phyloP scores from a whole-genome alignment of 2,113 vertebrate genomes.

The Seriola dumerili region DNA sequence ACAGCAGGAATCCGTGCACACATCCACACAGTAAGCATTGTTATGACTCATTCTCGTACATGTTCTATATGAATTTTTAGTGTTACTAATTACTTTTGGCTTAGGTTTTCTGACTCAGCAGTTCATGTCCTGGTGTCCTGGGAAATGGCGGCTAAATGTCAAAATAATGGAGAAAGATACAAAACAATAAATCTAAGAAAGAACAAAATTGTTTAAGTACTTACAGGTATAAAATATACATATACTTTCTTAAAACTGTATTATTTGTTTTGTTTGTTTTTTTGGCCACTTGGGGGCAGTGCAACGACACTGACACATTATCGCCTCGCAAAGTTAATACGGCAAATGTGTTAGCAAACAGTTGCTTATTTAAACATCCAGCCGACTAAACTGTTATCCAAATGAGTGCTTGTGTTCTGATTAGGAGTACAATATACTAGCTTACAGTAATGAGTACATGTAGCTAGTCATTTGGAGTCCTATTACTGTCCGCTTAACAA shows the following conservation, averaged over 20 bases:
- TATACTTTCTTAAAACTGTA: not conserved
- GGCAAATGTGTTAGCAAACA: not conserved
- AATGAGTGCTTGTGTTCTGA: no score
- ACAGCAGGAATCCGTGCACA: conserved; percentile 26
- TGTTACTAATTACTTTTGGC: not conserved
- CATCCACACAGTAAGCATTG: not conserved
- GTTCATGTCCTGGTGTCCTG: not conserved
- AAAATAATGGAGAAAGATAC: no score
- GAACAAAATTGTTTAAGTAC: no score
- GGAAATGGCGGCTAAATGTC: no score
- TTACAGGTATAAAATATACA: no score
- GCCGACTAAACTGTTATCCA: not conserved
- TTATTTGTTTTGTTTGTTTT: not conserved
- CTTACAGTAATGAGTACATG: no score
- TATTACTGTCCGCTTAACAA: not conserved
- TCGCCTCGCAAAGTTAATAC: not conserved
- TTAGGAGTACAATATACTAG: no score
- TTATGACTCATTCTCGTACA: not conserved
- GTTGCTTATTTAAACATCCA: not conserved
- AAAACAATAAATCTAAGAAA: no score
- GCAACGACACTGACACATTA: not conserved
- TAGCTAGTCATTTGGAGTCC: not conserved
- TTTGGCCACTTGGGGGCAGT: not conserved
- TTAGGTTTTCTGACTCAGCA: not conserved
- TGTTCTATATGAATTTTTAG: not conserved